Evolutionary conservation across 2,797 vertebrate genomes (phyloP), one percentile per base, ranked within the genome.

Genomic region (Sus cebifrons): DNA sequence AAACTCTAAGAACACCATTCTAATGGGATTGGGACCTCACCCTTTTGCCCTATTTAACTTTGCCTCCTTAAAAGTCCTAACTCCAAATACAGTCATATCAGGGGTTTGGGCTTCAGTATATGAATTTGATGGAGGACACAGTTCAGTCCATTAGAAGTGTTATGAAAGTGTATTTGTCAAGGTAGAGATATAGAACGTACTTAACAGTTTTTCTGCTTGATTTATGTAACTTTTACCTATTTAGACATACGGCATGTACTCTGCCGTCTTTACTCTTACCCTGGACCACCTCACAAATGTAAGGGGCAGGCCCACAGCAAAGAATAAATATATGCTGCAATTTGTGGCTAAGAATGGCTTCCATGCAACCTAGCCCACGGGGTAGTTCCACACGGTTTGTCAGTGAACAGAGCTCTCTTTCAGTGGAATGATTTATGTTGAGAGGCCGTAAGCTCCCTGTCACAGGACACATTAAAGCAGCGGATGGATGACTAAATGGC

Each of bases 121-220:
- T 49, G 81, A 21, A 79, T 90, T 56, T 78, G 54, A 7, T 49
- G n/a, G 64, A 8, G 27, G 75, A 62, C 25, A 64, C 40, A 27
- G 6, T 90, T 71, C 56, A 78, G 67, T 74, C 36, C 36, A 10
- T 49, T 64, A 75, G 5, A 56, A 32, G 44, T 40, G 5, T 23
- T 89, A 44, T 14, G 23, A 89, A 70, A 40, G 58, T 88, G 21
- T 73, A 68, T 78, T 92, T 78, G 82, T 87, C 40, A 49, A 91
- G 12, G 40, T 17, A 84, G 77, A 62, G 74, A 56, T 79, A n/a
- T 6, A 56, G 52, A 74, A 52, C 29, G 25, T 73, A 52, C 44
- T 77, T 77, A 52, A 82, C 25, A 36, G 15, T 54, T 73, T 86
- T 21, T 62, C 13, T 49, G 44, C 52, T 78, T 36, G 23, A 73